Evolutionary conservation across 2,113 vertebrate species (phyloP), one percentile per base, ranked within the genome.

Genomic region (Bufo gargarizans): DNA sequence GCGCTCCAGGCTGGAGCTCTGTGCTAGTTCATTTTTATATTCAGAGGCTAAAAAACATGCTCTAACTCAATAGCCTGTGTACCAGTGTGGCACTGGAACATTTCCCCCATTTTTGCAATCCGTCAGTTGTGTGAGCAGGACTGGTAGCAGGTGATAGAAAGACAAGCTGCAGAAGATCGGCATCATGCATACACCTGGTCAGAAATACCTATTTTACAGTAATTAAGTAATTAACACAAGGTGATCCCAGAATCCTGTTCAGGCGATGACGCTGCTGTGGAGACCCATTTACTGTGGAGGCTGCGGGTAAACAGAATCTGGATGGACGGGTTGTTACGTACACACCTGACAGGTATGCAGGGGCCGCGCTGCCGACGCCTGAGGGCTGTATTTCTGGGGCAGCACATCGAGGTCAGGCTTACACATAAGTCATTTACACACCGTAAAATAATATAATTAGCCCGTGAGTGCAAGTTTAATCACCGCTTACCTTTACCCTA

Each of bases 401-500:
- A 72, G 13, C 58, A 85, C 50, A 55, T 71, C 82, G 22, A 71
- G 65, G 50, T 72, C 50, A 72, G 43, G 4, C 16, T 45, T 6
- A 55, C 47, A 77, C 17, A 22, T n/a, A 20, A 19, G 5, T n/a
- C 63, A 67, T 67, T n/a, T 67, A 78, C 20, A 78, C 50, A 56
- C 59, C 16, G 1, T 6, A 3, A 12, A 7, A 13, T 85, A 76
- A 85, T 74, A 85, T 59, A 58, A 85, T 45, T 76, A 74, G 14
- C 12, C 1, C 0, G 63, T 84, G 65, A 85, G 49, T 12, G n/a
- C 6, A 10, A 22, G 53, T 72, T 72, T 85, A 76, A 58, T 85
- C 83, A 85, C 13, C 82, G 12, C 19, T 67, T 20, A 63, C 77
- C 77, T 80, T 80, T 80, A 80, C 55, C 77, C 77, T 17, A 58